These are phyloP conservation scores for Petromus typicus DNA, from an alignment of 2,113 vertebrate species.

Conservation along the genomic window DNA sequence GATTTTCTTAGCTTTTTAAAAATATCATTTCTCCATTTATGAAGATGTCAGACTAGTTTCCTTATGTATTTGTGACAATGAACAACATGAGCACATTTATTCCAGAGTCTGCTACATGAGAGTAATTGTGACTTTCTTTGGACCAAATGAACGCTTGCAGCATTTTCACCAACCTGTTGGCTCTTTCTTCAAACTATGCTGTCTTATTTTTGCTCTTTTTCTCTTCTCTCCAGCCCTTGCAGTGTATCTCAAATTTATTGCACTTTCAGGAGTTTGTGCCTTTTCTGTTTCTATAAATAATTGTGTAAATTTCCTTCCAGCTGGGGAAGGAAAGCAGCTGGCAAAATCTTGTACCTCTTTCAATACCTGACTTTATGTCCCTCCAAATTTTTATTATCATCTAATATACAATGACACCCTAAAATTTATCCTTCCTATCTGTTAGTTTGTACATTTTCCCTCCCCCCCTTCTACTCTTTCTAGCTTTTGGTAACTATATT, in stretches of 20 bases:
- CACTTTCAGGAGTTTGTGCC: not conserved
- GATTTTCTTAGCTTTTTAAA: not conserved
- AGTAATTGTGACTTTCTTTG: not conserved
- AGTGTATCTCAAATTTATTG: not conserved
- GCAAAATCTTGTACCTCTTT: constrained; percentile 6
- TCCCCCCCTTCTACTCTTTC: not conserved
- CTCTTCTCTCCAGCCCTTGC: not conserved
- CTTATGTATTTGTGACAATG: not conserved
- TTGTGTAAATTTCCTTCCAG: not conserved
- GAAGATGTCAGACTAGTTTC: not conserved
- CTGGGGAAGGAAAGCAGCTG: too few relatives aligned
- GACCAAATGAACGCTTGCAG: not conserved
- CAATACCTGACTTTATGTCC: not conserved
- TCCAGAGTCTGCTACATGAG: not conserved
- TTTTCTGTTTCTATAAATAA: not conserved
- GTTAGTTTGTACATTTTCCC: not conserved
- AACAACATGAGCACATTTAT: not conserved
- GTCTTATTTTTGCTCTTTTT: not conserved
- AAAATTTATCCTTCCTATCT: not conserved
- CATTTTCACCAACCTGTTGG: not conserved
- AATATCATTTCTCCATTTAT: not conserved
- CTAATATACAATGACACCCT: too few relatives aligned
- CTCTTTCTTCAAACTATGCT: not conserved
- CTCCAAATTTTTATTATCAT: not conserved
- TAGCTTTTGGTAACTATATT: not conserved